Conservation (phyloP, 2,888 invertebrate species). For the Idaea biselata region DNA sequence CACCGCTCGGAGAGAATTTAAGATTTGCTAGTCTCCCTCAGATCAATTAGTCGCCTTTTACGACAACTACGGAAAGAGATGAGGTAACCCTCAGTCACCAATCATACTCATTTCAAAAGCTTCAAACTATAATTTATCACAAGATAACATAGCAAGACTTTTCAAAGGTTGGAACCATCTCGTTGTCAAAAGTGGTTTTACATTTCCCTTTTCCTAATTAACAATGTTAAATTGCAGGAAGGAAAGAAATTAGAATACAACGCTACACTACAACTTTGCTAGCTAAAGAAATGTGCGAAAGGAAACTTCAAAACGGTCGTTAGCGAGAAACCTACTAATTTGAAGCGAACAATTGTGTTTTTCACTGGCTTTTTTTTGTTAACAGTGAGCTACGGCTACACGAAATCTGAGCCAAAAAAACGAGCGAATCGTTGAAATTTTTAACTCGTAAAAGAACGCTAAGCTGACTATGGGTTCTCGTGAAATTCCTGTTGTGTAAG, state of each 20-base stretch:
- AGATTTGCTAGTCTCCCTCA: too few species aligned
- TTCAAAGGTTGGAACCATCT: not conserved
- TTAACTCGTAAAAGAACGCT: constrained; percentile 17
- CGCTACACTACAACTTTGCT: not conserved
- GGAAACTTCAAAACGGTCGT: constrained; percentile 42
- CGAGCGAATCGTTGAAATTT: constrained; percentile 23
- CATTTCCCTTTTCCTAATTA: not conserved
- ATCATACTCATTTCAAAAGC: too few species aligned
- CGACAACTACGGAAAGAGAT: too few species aligned
- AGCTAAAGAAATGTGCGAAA: constrained; percentile 25
- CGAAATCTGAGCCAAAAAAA: constrained; percentile 24
- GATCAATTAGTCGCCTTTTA: too few species aligned
- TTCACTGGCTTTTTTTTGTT: constrained; percentile 24
- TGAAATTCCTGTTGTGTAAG: constrained; percentile 3
- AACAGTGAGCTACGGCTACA: constrained; percentile 25
- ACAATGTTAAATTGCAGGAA: not conserved
- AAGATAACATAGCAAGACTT: not conserved
- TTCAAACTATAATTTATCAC: too few species aligned
- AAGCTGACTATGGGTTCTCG: constrained; percentile 14
- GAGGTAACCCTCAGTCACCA: too few species aligned
- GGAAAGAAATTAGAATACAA: not conserved
- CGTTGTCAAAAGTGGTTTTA: not conserved
- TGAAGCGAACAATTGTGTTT: constrained; percentile 37
- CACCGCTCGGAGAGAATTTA: too few species aligned
- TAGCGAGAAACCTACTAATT: constrained; percentile 44